A percentile compares a stretch with the other conserved stretches of the same genome.
phyloP scores from a whole-genome alignment of 2,888 invertebrate genomes.

The Drosophila gaucha region DNA sequence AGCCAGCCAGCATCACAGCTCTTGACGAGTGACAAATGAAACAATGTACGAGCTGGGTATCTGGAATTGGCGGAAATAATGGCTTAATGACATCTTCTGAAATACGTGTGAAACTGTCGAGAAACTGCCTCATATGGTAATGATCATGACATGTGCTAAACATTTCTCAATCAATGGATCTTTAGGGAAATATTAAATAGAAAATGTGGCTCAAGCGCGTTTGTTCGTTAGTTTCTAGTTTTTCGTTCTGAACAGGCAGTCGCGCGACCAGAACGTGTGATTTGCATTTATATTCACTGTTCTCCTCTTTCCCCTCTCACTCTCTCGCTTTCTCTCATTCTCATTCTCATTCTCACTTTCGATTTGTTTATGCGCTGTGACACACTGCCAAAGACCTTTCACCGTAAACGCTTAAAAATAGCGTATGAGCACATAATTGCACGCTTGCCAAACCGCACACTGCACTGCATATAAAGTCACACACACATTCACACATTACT shows the following conservation, averaged over 20 bases:
- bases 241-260: background rate
- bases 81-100: constrained; percentile 65
- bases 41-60: constrained; percentile 39
- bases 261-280: constrained; percentile 3
- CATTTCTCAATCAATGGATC: constrained; percentile 20
- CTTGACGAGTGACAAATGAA: constrained; percentile 64
- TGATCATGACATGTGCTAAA: constrained; percentile 29
- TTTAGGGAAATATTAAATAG: background rate
- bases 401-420: constrained; percentile 44
- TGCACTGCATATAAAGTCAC: constrained; percentile 6
- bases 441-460: constrained; percentile 30
- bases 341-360: constrained; percentile 2
- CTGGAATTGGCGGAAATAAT: constrained; percentile 73
- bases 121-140: constrained; percentile 21
- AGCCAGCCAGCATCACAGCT: constrained; percentile 5
- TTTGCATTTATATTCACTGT: background rate
- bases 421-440: constrained; percentile 37
- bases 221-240: background rate
- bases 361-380: constrained; percentile 14
- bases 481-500: constrained; percentile 3
- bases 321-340: background rate
- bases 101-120: constrained; percentile 59
- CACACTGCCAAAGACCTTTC: constrained; percentile 52
- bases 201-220: no score
- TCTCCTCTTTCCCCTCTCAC: background rate